phyloP scores from a whole-genome alignment of 2,113 vertebrate species.

The Meles meles region DNA sequence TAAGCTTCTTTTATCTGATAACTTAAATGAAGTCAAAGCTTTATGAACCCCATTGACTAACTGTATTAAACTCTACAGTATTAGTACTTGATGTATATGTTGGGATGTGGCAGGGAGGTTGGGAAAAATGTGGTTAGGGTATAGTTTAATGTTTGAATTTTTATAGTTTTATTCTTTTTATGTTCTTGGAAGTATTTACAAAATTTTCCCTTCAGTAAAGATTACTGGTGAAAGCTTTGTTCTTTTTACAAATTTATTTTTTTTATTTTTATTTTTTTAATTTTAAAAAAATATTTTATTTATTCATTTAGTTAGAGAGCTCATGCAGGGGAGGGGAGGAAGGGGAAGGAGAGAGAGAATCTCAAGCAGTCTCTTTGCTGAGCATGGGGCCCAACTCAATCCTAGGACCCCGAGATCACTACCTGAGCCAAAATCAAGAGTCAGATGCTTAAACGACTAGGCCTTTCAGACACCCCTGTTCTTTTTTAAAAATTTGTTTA shows the following conservation, averaged over 20 bases:
- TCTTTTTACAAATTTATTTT: neutral
- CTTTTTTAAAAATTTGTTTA: neutral
- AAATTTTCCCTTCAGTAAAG: neutral
- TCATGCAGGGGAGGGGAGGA: neutral
- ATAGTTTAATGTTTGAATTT: neutral
- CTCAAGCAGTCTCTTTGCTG: neutral
- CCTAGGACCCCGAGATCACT: neutral
- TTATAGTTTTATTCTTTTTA: neutral
- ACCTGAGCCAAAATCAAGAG: neutral
- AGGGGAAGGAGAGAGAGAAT: neutral
- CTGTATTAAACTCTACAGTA: neutral
- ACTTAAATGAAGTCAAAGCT: slow-evolving; percentile 57
- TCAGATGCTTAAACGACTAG: neutral
- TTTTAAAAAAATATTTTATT: neutral
- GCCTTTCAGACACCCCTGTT: neutral
- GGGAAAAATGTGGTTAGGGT: neutral
- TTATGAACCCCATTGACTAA: neutral
- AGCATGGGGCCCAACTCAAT: neutral
- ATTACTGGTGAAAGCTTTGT: neutral
- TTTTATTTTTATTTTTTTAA: neutral
- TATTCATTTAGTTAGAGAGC: neutral
- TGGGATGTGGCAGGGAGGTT: neutral
- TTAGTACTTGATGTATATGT: neutral
- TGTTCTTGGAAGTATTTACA: neutral
- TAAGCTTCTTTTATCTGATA: slow-evolving; percentile 23